Conservation (phyloP, 2,113 vertebrate genomes). For the Panurus biarmicus region DNA sequence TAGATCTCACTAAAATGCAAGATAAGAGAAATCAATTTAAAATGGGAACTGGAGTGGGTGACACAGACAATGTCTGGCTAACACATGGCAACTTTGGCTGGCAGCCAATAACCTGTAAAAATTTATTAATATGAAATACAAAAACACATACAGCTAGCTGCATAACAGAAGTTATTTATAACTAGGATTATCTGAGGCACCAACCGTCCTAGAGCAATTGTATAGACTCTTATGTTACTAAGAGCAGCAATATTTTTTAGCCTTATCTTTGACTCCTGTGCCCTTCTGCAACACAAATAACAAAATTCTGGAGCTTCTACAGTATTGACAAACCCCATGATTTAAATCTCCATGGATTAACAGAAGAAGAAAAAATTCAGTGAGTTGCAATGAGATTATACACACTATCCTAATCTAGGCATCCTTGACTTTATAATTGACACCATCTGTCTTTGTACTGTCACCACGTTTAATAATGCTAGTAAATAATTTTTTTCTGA, state of each 20-base stretch:
- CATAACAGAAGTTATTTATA: constrained; percentile 28
- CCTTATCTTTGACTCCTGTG: neutral
- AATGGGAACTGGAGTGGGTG: neutral
- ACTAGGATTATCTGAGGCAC: constrained; percentile 34
- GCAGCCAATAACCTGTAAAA: constrained; percentile 29
- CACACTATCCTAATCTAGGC: neutral
- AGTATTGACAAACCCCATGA: neutral
- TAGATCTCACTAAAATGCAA: constrained; percentile 40
- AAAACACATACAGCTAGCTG: neutral
- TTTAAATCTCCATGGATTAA: neutral
- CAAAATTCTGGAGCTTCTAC: neutral
- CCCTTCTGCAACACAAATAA: neutral
- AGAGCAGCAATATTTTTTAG: neutral
- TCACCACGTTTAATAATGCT: neutral
- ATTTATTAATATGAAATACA: constrained; percentile 43
- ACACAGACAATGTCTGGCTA: constrained; percentile 28
- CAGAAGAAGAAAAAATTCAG: neutral
- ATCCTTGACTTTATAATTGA: neutral
- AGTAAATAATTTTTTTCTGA: neutral
- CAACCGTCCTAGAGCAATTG: neutral
- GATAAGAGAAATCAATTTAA: constrained; percentile 54
- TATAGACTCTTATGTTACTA: neutral
- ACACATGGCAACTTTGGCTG: constrained; percentile 45
- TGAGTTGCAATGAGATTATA: neutral
- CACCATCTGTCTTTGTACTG: neutral